Conservation (phyloP, 2,797 vertebrate species). For the Falco peregrinus region DNA sequence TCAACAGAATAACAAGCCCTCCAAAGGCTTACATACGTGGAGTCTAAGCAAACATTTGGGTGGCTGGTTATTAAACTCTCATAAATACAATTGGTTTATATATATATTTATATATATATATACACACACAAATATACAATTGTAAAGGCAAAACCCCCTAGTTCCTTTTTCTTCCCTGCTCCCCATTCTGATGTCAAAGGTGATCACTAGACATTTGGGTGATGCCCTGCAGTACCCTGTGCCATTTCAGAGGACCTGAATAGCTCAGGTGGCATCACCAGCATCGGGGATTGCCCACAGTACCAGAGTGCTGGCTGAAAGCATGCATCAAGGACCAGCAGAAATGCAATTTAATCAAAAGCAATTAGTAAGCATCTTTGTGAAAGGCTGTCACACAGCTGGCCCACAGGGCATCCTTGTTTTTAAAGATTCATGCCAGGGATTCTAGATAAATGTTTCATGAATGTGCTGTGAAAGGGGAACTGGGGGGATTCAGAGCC, state of each 20-base stretch:
- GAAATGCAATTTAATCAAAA: not conserved
- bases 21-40: not conserved
- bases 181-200: not conserved
- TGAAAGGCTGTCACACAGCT: not conserved
- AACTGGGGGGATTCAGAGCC: not conserved
- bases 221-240: not conserved
- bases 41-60: not conserved
- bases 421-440: not conserved
- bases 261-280: not conserved
- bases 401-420: not conserved
- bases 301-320: fast-evolving
- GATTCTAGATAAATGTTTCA: not conserved
- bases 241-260: not conserved
- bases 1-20: not conserved
- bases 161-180: not conserved
- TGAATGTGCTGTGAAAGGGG: not conserved
- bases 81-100: not conserved
- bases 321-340: not conserved
- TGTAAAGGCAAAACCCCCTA: not conserved
- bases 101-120: fast-evolving
- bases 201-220: not conserved
- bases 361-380: not conserved
- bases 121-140: fast-evolving
- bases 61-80: not conserved
- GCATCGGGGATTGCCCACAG: fast-evolving